Conservation (phyloP, 2,797 vertebrate species). For the Eurystomus glaucurus region DNA sequence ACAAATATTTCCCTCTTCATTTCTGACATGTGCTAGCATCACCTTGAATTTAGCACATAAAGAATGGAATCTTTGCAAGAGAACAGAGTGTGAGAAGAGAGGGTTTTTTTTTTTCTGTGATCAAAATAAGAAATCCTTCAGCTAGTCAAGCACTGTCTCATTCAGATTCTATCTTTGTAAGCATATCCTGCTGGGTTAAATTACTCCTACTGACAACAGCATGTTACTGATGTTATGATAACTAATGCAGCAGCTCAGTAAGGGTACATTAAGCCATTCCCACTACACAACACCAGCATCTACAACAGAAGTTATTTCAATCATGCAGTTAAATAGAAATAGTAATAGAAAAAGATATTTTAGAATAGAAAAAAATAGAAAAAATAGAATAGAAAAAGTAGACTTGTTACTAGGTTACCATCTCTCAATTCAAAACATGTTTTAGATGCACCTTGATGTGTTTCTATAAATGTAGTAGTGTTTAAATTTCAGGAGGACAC, state of each 20-base stretch:
- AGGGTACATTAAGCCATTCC: background rate
- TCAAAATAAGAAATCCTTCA: background rate
- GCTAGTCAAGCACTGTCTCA: background rate
- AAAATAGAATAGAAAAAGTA: no score
- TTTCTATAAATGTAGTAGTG: background rate
- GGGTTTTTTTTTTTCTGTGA: background rate
- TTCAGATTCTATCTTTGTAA: background rate
- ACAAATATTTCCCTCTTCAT: background rate
- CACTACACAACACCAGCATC: background rate
- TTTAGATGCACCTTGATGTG: background rate
- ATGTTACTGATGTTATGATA: background rate
- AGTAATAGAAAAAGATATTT: no score
- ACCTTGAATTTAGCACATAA: background rate
- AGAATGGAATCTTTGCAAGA: background rate
- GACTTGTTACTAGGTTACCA: background rate
- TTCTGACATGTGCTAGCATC: background rate
- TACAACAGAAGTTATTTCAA: background rate
- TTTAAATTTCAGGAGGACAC: background rate
- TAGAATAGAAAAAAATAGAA: no score
- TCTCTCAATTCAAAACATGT: background rate
- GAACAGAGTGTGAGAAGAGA: background rate
- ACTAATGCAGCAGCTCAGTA: background rate
- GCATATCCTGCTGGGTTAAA: background rate
- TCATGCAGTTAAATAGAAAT: background rate
- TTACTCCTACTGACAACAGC: background rate